phyloP scores from a whole-genome alignment of 2,888 invertebrate genomes.

The Parascotia fuliginaria region DNA sequence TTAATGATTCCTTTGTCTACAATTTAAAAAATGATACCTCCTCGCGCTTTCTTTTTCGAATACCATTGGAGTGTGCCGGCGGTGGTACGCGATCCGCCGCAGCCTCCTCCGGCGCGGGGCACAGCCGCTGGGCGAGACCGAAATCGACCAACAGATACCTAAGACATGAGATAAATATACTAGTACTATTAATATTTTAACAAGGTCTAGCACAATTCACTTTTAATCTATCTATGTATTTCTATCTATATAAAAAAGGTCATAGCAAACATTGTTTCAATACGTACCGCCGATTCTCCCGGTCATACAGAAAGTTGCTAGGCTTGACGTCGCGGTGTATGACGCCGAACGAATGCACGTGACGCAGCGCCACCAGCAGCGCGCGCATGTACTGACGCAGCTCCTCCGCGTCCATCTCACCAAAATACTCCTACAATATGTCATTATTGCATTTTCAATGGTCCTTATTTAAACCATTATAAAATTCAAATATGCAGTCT shows the following conservation, averaged over 20 bases:
- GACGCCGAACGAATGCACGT: constrained; percentile 93
- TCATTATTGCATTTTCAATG: too few relatives aligned
- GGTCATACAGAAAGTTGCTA: constrained; percentile 95
- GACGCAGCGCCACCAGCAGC: constrained; percentile 90
- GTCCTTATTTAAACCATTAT: not conserved
- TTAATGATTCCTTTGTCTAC: too few relatives aligned
- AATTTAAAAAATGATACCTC: too few relatives aligned
- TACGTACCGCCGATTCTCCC: constrained; percentile 85
- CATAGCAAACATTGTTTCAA: too few relatives aligned
- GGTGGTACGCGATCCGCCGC: constrained; percentile 83
- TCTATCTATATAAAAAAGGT: too few relatives aligned
- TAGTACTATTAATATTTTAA: too few relatives aligned
- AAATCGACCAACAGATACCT: constrained; percentile 94
- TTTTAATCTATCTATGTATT: too few relatives aligned
- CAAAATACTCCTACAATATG: constrained; percentile 88
- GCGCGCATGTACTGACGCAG: constrained; percentile 92
- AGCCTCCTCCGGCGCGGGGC: constrained; percentile 41
- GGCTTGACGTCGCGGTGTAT: constrained; percentile 97
- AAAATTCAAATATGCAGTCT: too few relatives aligned
- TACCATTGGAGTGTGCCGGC: constrained; percentile 35
- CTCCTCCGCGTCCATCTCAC: constrained; percentile 89
- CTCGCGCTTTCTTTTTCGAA: constrained; percentile 57
- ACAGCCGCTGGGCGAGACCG: constrained; percentile 91
- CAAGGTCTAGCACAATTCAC: too few relatives aligned
- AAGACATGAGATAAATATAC: not conserved